Conservation (phyloP, 1,140 invertebrate genomes). For the Euglossa dilemma region DNA sequence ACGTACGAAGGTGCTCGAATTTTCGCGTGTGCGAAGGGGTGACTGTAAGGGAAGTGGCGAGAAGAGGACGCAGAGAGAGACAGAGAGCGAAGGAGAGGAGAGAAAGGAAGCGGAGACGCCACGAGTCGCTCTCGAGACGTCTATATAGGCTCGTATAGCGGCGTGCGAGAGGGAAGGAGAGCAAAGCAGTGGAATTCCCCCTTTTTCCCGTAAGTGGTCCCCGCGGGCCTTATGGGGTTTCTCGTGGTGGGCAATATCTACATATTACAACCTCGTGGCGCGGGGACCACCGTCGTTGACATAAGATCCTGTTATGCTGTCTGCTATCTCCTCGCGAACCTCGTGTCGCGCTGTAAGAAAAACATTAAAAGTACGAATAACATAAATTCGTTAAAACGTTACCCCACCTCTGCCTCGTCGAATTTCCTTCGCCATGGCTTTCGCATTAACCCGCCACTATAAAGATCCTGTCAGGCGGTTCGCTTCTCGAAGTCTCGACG, state of each 20-base stretch:
- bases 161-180: slow-evolving; percentile 9
- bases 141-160: slow-evolving; percentile 46
- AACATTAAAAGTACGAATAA: slow-evolving; percentile 73
- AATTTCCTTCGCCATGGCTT: slow-evolving; percentile 23
- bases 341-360: slow-evolving; percentile 68
- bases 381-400: slow-evolving; percentile 66
- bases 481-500: background rate
- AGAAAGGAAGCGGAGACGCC: slow-evolving; percentile 64
- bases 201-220: slow-evolving; percentile 71
- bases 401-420: background rate
- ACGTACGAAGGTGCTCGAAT: background rate
- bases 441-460: slow-evolving; percentile 3
- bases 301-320: slow-evolving; percentile 76
- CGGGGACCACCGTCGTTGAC: slow-evolving; percentile 75
- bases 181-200: slow-evolving; percentile 38
- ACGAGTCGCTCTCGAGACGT: slow-evolving; percentile 66
- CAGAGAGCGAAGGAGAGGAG: slow-evolving; percentile 32
- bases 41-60: background rate
- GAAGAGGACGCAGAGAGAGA: slow-evolving; percentile 23
- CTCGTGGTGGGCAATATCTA: slow-evolving; percentile 71
- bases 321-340: slow-evolving; percentile 70
- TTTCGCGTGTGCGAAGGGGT: slow-evolving; percentile 7
- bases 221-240: slow-evolving; percentile 72
- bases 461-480: slow-evolving; percentile 4
- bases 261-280: slow-evolving; percentile 72